Base-by-base conservation (phyloP, 2,888 invertebrate species). In the Oscheius myriophilus region DNA sequence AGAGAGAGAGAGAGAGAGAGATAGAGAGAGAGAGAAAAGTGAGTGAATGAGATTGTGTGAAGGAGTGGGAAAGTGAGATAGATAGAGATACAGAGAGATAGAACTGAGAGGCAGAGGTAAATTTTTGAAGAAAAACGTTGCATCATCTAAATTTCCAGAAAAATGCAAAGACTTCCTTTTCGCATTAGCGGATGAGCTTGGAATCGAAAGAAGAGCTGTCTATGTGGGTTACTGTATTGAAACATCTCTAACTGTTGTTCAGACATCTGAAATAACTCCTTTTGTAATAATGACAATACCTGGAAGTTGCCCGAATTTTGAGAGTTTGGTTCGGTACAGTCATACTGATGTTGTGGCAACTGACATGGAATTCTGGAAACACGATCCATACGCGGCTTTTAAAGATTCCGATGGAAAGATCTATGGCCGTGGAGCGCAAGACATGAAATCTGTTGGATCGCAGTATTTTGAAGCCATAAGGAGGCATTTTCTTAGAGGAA, bases 261-360 rank as follows among this genome's bases (percentile, higher is more conserved):
- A 87, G 82, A 87, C 91, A 3, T 90, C 91, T 59, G 90, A 91
- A 11, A 89, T 89, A 42, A 93, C 92, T 87, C 94, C 94, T 7
- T 91, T 95, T 63, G 91, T 93, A 1, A 88, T 95, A 33, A 89
- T 96, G 86, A 93, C 93, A 84, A 93, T 94, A 92, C 81, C 86
- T 41, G 96, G 96, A 43, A 90, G 89, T 0, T 90, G 93, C 42
- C 92, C 92, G 0, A 85, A 89, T 0, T 87, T 92, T 65, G 91
- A 92, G 4, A 88, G 92, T 0, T 89, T 97, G 70, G 87, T 96
- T 75, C 90, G 97, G 25, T 96, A 95, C 87, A 95, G 95, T 7
- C 96, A 97, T 86, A 96, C 94, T 91, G 96, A 97, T 87, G 96
- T 97, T 1, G 96, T 96, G 0, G 96, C 96, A 7, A 96, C 95